Base-by-base conservation (phyloP, 2,888 invertebrate species). In the Lycophotia porphyrea region DNA sequence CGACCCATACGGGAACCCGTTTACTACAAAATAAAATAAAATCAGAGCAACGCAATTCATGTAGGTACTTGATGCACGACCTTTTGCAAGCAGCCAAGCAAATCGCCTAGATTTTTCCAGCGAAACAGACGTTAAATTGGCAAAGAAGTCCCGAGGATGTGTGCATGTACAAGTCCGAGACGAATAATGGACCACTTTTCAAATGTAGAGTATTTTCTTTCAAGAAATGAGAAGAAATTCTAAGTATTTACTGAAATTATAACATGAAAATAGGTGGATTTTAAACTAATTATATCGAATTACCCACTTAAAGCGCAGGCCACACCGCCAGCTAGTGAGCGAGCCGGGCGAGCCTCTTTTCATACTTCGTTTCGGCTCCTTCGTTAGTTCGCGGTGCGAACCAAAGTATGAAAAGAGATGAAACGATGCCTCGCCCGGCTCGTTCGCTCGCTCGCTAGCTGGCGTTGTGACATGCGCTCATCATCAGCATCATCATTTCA, bases 91-190 rank as follows among this genome's bases (percentile, higher is more conserved):
- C 81, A 87, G 84, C 87, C 84, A 90, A 90, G 89, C 87, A 89
- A 92, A 93, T 92, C 89, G 87, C 79, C 88, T 90, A 90, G 91
- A 91, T 89, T 93, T 91, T 91, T 91, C 89, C 88, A 89, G 86
- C 86, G 87, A 88, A 91, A 91, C 88, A 90, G 84, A 89, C 88
- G 90, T 84, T 87, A 90, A 89, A 91, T 91, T 92, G 91, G 88
- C 90, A 93, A 93, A 92, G 90, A 91, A 86, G 83, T 88, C 66
- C 74, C 71, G 78, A 75, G 84, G 84, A 87, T 78, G 76, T 84
- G 83, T 86, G 81, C 84, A 80, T 82, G 79, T 87, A 86, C 84
- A 83, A 42, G 76, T 74, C 49, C 27, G 70, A 74, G 47, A 55
- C 69, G 70, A 78, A 76, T 44, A 79, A 81, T 36, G 39, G 7